These are phyloP conservation scores for Zonitis immaculata DNA, from an alignment of 2,888 invertebrate genomes.

Conservation along the genomic window DNA sequence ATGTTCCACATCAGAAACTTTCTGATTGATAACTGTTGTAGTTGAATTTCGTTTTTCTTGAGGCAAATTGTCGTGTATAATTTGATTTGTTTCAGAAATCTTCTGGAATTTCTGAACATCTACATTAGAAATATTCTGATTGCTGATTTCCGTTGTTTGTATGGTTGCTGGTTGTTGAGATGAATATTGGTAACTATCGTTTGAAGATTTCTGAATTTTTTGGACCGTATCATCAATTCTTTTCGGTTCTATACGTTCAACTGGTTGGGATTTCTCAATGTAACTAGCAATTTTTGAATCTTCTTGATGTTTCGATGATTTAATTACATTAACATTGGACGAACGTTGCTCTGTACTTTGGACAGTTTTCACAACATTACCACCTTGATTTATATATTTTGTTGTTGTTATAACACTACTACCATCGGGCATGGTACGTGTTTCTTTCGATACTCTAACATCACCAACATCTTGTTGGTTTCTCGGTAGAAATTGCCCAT, in stretches of 20 bases:
- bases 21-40: neutral
- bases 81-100: too few species aligned
- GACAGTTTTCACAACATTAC: constrained; percentile 20
- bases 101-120: neutral
- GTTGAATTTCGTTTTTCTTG: too few species aligned
- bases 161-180: neutral
- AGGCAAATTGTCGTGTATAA: too few species aligned
- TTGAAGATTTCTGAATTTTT: too few species aligned
- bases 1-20: neutral
- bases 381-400: constrained; percentile 56
- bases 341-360: neutral
- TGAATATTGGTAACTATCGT: too few species aligned
- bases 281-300: neutral
- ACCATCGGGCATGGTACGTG: constrained; percentile 62
- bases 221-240: constrained; percentile 5
- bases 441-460: constrained; percentile 61
- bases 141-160: constrained; percentile 3
- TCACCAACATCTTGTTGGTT: neutral
- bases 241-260: neutral
- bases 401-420: constrained; percentile 65
- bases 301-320: neutral
- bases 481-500: neutral
- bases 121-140: neutral
- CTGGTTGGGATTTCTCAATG: neutral
- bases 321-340: neutral